Conservation (phyloP, 1,140 invertebrate genomes). For the Phenacoccus solenopsis region DNA sequence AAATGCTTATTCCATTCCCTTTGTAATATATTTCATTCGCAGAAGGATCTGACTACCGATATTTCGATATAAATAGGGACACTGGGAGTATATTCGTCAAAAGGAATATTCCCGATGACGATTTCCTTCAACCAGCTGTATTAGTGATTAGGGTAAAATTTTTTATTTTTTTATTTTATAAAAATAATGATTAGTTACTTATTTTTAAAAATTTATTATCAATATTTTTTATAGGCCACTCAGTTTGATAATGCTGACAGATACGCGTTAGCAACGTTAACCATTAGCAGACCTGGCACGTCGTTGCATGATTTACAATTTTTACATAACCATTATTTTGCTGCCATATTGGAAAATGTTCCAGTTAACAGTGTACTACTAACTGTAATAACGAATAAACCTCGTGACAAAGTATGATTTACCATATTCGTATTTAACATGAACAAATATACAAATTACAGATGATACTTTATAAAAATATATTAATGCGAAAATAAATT, state of each 20-base stretch:
- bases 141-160: slow-evolving; percentile 56
- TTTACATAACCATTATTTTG: slow-evolving; percentile 54
- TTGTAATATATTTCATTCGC: slow-evolving; percentile 19
- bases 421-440: too few relatives aligned
- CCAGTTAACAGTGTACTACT: slow-evolving; percentile 55
- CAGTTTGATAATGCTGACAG: slow-evolving; percentile 79
- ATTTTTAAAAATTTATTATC: not conserved
- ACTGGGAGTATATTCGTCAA: slow-evolving; percentile 47
- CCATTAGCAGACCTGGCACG: slow-evolving; percentile 43
- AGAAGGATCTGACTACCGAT: slow-evolving; percentile 37
- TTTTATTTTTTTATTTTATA: too few relatives aligned
- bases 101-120: slow-evolving; percentile 44
- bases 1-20: too few relatives aligned
- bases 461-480: too few relatives aligned
- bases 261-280: slow-evolving; percentile 68
- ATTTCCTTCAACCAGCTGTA: slow-evolving; percentile 52
- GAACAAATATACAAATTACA: too few relatives aligned
- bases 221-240: slow-evolving; percentile 47
- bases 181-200: not conserved
- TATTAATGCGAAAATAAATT: slow-evolving; percentile 19
- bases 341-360: slow-evolving; percentile 60
- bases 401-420: slow-evolving; percentile 39
- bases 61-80: slow-evolving; percentile 43
- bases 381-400: slow-evolving; percentile 46
- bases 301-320: slow-evolving; percentile 42